Evolutionary conservation across 2,888 invertebrate genomes (phyloP).

Genomic region (Patella ulyssiponensis): DNA sequence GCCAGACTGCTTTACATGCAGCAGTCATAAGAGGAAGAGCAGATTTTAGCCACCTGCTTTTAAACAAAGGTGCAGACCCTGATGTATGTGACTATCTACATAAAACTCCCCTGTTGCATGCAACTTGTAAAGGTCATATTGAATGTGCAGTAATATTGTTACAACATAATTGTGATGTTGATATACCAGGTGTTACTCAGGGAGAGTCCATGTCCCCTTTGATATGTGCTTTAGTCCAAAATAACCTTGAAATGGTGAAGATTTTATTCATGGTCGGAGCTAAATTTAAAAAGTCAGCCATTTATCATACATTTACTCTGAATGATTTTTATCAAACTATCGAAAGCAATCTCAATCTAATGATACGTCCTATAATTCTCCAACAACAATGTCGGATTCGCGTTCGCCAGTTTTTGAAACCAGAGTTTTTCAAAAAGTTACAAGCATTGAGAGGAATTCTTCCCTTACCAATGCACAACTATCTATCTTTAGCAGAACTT

Average conservation of each 20-base stretch:
- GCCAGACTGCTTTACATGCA: slow-evolving; percentile 51
- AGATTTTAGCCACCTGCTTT: slow-evolving; percentile 33
- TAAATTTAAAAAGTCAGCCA: slow-evolving; percentile 43
- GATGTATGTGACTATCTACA: slow-evolving; percentile 47
- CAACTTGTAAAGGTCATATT: slow-evolving; percentile 39
- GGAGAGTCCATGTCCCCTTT: slow-evolving; percentile 48
- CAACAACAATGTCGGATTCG: slow-evolving; percentile 53
- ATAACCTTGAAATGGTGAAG: slow-evolving; percentile 46
- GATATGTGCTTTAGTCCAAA: slow-evolving; percentile 47
- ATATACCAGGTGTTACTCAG: slow-evolving; percentile 45
- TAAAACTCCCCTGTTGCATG: slow-evolving; percentile 50
- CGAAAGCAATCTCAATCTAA: slow-evolving; percentile 44
- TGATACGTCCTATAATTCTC: slow-evolving; percentile 47
- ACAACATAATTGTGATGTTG: slow-evolving; percentile 48
- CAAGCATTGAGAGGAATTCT: slow-evolving; percentile 37
- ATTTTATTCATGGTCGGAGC: slow-evolving; percentile 52
- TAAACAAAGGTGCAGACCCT: slow-evolving; percentile 42
- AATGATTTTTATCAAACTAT: slow-evolving; percentile 47
- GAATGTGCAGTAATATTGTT: slow-evolving; percentile 42
- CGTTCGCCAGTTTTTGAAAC: slow-evolving; percentile 48
- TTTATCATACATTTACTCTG: slow-evolving; percentile 46
- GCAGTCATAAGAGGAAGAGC: slow-evolving; percentile 46
- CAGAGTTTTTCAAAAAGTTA: slow-evolving; percentile 47
- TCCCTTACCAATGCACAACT: slow-evolving; percentile 43
- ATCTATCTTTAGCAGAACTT: slow-evolving; percentile 35